Percentiles rank a stretch among this genome's conserved stretches.
Conservation (phyloP, 2,113 vertebrate genomes). For the Fulica atra region DNA sequence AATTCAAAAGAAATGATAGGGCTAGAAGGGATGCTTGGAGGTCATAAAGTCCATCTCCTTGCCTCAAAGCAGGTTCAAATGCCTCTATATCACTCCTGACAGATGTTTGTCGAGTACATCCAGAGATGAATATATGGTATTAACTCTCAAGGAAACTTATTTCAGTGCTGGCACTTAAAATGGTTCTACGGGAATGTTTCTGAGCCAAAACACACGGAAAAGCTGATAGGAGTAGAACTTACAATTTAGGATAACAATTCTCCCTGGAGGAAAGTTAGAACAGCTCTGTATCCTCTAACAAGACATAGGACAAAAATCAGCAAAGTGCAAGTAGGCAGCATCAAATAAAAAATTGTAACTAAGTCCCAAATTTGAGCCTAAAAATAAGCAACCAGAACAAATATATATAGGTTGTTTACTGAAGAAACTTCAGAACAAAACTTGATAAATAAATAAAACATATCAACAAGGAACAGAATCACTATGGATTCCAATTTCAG, state of each 20-base stretch:
- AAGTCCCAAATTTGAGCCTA: neutral
- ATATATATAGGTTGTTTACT: neutral
- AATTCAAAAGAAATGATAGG: neutral
- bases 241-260: neutral
- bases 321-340: neutral
- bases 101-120: neutral
- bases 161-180: neutral
- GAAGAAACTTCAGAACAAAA: neutral
- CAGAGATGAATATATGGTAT: neutral
- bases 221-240: neutral
- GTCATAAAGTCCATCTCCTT: neutral
- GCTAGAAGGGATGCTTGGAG: neutral
- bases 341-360: neutral
- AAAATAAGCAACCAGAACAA: neutral
- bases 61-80: neutral
- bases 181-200: neutral
- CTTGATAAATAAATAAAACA: neutral
- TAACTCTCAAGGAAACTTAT: slow-evolving; percentile 1
- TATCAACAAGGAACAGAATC: neutral
- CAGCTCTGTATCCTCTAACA: neutral
- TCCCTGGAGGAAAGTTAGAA: neutral
- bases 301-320: neutral
- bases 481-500: neutral
- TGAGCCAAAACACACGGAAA: neutral
- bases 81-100: neutral